Conservation (phyloP, 2,888 invertebrate genomes). For the Platycheirus albimanus region DNA sequence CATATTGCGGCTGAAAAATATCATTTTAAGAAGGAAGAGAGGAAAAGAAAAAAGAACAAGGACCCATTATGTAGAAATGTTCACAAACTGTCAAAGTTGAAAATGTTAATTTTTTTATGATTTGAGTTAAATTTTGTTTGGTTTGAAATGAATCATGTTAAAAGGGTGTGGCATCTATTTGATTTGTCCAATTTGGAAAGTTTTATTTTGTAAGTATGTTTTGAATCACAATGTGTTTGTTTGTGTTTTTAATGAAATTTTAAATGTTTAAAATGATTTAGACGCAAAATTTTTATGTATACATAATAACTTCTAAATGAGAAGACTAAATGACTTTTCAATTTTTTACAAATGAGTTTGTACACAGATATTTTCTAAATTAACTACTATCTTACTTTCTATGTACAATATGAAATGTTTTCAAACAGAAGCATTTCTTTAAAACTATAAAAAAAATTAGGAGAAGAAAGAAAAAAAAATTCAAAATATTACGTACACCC, state of each 20-base stretch:
- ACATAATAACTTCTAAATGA: constrained; percentile 18
- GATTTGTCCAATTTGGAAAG: constrained; percentile 10
- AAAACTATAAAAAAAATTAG: constrained; percentile 1
- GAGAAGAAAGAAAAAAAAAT: constrained; percentile 18
- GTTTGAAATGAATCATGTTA: constrained; percentile 27
- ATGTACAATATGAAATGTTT: constrained; percentile 34
- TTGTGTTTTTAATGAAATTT: constrained; percentile 12
- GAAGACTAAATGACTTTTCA: constrained; percentile 24
- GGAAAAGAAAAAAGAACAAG: constrained; percentile 72
- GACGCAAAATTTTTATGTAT: constrained; percentile 28
- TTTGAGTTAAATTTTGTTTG: constrained; percentile 47
- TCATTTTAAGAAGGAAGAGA: constrained; percentile 78
- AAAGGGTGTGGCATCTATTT: constrained; percentile 32
- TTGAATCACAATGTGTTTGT: constrained; percentile 25
- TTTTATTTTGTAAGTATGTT: constrained; percentile 13
- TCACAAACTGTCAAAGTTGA: constrained; percentile 48
- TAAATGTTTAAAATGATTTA: constrained; percentile 34
- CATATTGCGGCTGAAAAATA: constrained; percentile 86
- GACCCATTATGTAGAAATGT: constrained; percentile 75
- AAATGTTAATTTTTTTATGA: constrained; percentile 39
- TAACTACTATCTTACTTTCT: constrained; percentile 9
- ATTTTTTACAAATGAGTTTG: constrained; percentile 1
- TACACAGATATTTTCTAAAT: constrained; percentile 14
- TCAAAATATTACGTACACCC: constrained; percentile 5
- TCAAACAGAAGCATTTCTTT: constrained; percentile 11